Conservation (phyloP, 2,888 invertebrate genomes). For the Acleris laterana region DNA sequence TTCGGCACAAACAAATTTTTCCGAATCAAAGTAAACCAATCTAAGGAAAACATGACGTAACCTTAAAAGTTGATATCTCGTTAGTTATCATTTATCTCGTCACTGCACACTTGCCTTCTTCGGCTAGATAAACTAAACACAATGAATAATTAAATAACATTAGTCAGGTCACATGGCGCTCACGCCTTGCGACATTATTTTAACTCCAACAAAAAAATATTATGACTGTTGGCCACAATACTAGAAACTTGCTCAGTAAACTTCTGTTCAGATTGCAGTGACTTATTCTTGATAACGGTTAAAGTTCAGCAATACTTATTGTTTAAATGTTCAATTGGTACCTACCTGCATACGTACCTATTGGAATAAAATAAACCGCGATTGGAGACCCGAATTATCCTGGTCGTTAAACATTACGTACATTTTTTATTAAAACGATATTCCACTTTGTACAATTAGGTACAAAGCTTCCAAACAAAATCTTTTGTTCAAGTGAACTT, state of each 20-base stretch:
- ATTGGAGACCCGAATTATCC: too few species aligned
- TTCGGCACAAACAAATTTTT: not conserved
- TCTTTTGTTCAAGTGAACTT: too few species aligned
- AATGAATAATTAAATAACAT: slow-evolving; percentile 25
- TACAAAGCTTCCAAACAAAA: too few species aligned
- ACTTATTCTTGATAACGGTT: not conserved
- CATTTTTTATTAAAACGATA: too few species aligned
- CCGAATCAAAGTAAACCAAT: slow-evolving; percentile 25
- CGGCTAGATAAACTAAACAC: slow-evolving; percentile 25
- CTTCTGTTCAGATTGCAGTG: not conserved
- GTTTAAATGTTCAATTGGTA: too few species aligned
- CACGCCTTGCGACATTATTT: slow-evolving; percentile 27
- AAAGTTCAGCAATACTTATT: too few species aligned
- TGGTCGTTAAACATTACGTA: too few species aligned
- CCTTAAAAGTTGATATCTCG: slow-evolving; percentile 42
- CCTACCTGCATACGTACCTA: too few species aligned
- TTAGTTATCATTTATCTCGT: slow-evolving; percentile 33
- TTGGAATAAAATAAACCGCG: too few species aligned
- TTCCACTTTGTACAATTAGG: too few species aligned
- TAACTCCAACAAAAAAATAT: slow-evolving; percentile 21
- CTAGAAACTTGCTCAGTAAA: slow-evolving; percentile 1
- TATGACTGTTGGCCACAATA: slow-evolving; percentile 2
- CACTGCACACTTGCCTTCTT: slow-evolving; percentile 2
- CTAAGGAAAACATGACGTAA: slow-evolving; percentile 44
- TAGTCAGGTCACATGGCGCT: slow-evolving; percentile 20